Conservation (phyloP, 2,888 invertebrate species). For the Criorhina ranunculi region DNA sequence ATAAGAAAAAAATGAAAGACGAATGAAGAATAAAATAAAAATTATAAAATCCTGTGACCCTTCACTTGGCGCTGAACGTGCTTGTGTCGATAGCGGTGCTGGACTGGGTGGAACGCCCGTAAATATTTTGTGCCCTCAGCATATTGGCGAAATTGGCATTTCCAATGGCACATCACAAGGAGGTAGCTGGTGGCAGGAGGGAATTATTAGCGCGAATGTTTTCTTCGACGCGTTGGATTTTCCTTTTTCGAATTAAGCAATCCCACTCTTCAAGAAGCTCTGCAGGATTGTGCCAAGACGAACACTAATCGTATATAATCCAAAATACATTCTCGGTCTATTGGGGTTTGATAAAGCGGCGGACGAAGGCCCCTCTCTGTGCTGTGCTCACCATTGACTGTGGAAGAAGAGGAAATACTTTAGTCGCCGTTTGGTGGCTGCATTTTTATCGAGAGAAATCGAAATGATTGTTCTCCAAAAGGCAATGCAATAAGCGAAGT, state of each 20-base stretch:
- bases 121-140: constrained; percentile 69
- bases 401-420: not conserved
- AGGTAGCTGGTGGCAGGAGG: constrained; percentile 36
- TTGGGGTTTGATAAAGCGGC: constrained; percentile 63
- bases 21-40: constrained; percentile 68
- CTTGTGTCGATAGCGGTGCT: constrained; percentile 36
- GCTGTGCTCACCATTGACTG: not conserved
- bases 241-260: constrained; percentile 56
- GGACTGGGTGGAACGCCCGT: constrained; percentile 49
- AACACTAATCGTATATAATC: constrained; percentile 70
- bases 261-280: constrained; percentile 16
- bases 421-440: constrained; percentile 50
- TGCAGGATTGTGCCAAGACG: constrained; percentile 19
- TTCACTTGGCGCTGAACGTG: constrained; percentile 55
- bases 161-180: constrained; percentile 45
- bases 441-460: constrained; percentile 60
- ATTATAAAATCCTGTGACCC: constrained; percentile 72
- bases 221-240: constrained; percentile 31
- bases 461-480: constrained; percentile 40
- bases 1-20: constrained; percentile 34
- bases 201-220: constrained; percentile 65
- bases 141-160: constrained; percentile 75
- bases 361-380: not conserved
- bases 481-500: constrained; percentile 81
- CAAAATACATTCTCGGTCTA: constrained; percentile 66